Percentiles rank a stretch among this genome's conserved stretches.
phyloP scores from a whole-genome alignment of 2,113 vertebrate species.

The Hippocampus barbouri region DNA sequence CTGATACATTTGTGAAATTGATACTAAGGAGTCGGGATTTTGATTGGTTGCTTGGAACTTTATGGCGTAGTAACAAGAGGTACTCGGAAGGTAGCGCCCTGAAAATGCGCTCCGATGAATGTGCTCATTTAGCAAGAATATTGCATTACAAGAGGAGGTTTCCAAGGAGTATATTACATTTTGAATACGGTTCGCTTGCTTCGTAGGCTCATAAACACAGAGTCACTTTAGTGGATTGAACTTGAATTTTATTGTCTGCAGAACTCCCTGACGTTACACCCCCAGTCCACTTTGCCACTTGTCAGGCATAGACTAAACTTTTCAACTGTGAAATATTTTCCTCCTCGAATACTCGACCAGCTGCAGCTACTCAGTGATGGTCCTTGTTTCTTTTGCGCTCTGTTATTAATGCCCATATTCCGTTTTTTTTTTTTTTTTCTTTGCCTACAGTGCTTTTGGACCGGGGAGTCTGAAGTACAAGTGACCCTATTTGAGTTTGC shows the following conservation, averaged over 20 bases:
- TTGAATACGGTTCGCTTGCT: slow-evolving; percentile 31
- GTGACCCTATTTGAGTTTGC: slow-evolving; percentile 28
- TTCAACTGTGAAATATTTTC: slow-evolving; percentile 24
- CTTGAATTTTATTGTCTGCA: slow-evolving; percentile 36
- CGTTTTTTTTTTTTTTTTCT: neutral
- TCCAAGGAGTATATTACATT: slow-evolving; percentile 31
- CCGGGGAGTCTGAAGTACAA: slow-evolving; percentile 1
- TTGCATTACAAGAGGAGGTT: slow-evolving; percentile 13
- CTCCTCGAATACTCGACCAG: slow-evolving; percentile 7
- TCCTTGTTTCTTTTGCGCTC: slow-evolving; percentile 20
- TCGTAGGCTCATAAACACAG: slow-evolving; percentile 48
- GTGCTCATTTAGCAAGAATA: neutral
- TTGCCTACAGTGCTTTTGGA: slow-evolving; percentile 7
- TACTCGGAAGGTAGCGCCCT: slow-evolving; percentile 15
- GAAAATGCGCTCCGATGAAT: slow-evolving; percentile 17
- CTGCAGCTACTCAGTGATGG: slow-evolving; percentile 8
- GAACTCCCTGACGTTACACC: slow-evolving; percentile 7
- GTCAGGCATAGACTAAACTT: slow-evolving; percentile 15
- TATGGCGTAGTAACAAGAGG: slow-evolving; percentile 29
- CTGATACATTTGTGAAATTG: slow-evolving; percentile 30
- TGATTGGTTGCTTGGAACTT: slow-evolving; percentile 30
- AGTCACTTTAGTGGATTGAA: slow-evolving; percentile 31
- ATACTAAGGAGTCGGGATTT: slow-evolving; percentile 20
- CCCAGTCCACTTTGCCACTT: neutral
- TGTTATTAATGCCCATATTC: slow-evolving; percentile 17